Base-by-base conservation (phyloP, 2,113 vertebrate genomes). In the Cromileptes altivelis region DNA sequence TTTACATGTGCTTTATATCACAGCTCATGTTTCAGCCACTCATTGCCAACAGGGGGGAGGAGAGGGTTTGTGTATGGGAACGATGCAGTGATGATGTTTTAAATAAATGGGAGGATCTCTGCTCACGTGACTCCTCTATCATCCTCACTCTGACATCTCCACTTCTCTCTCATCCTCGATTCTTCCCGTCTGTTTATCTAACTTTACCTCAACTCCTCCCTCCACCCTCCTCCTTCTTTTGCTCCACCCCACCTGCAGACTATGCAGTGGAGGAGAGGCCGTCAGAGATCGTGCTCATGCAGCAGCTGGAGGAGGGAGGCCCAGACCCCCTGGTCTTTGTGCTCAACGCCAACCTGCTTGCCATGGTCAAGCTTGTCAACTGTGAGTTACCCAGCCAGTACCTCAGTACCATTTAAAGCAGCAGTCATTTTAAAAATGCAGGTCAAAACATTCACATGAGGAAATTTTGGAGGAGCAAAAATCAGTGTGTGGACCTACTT, bases 351-450 rank as follows among this genome's bases (percentile, higher is more conserved):
- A 99, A 99, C 95, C 96, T 99, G 86, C 96, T 99, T 82, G 97
- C 97, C 81, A 98, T 99, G 98, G 97, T 99, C 92, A 99, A 99
- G 94, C 97, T 99, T 62, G 98, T 99, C 84, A 99, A 99, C 94
- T 99, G 98, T 99, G 96, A 99, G 98, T 98, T 13, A 0, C 25
- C 8, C 67, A 27, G 12, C 6, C 25, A 12, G 19, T 11, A 6
- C 0, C 6, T 64, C 27, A 40, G 17, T 18, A 30, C 8, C 1
- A 5, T 21, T 53, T 19, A 70, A 15, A 56, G 14, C 47, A 56
- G 14, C 47, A 50, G 17, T 14, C 1, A 49, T 50, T 17, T 50
- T 7, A 9, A 17, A 8, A 23, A 37, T 15, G 12, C 19, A 63
- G 18, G 1, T 42, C 58, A 23, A 67, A 50, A 25, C 27, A n/a